phyloP scores from a whole-genome alignment of 2,888 invertebrate genomes.

The Dichetophora obliterata region DNA sequence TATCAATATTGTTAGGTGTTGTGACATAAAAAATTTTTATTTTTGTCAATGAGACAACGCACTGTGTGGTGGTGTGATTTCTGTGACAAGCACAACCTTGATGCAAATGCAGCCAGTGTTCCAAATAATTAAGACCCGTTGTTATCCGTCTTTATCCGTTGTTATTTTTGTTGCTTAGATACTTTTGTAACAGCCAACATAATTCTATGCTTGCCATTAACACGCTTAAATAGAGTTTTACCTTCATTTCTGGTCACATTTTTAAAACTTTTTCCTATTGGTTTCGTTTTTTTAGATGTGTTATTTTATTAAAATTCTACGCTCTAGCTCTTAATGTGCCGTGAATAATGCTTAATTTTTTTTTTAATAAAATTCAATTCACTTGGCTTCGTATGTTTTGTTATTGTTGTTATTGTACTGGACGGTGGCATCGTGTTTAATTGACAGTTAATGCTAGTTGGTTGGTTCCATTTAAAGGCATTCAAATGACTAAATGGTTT shows the following conservation, averaged over 20 bases:
- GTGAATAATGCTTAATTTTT: background rate
- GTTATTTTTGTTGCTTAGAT: background rate
- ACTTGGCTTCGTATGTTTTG: background rate
- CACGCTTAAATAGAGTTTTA: background rate
- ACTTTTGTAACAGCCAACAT: background rate
- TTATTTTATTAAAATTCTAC: background rate
- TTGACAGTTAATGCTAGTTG: background rate
- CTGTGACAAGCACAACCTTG: background rate
- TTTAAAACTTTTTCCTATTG: background rate
- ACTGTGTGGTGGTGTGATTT: no score
- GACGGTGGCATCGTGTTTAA: background rate
- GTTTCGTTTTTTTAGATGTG: background rate
- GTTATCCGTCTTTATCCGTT: background rate
- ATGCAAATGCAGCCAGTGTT: constrained; percentile 2
- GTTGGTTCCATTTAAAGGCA: background rate
- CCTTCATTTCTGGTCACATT: background rate
- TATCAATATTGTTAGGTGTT: no score
- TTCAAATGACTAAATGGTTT: background rate
- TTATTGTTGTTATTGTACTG: background rate
- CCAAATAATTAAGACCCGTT: constrained; percentile 13
- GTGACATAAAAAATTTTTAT: no score
- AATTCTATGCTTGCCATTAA: background rate
- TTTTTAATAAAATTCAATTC: background rate
- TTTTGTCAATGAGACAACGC: no score
- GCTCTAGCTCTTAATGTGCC: background rate